A percentile compares a stretch with the other conserved stretches of the same genome.
phyloP scores from a whole-genome alignment of 2,888 invertebrate genomes.

The Girardia tigrina region DNA sequence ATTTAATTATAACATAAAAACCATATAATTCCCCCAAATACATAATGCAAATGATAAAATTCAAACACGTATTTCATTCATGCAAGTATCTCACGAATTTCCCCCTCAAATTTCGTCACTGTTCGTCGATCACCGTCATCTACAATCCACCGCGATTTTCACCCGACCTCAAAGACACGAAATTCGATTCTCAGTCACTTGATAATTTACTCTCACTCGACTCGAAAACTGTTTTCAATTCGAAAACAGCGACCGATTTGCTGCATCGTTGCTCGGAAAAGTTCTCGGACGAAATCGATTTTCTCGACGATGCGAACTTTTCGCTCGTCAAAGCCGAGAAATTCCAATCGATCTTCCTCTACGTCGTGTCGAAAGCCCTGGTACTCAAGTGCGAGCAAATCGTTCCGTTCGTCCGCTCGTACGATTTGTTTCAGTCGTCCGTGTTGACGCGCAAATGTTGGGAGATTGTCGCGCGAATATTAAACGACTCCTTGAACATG shows the following conservation, averaged over 20 bases:
- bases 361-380: background rate
- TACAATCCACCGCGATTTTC: background rate
- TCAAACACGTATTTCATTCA: too few relatives aligned
- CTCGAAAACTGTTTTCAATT: background rate
- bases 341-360: background rate
- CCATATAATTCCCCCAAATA: too few relatives aligned
- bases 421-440: background rate
- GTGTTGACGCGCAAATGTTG: background rate
- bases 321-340: background rate
- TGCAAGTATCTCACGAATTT: too few relatives aligned
- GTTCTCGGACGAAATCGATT: background rate
- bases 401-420: background rate
- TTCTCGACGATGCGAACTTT: background rate
- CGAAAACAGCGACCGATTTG: background rate
- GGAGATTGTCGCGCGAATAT: background rate
- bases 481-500: background rate
- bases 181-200: background rate
- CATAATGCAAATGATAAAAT: too few relatives aligned
- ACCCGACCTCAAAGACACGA: background rate
- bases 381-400: background rate
- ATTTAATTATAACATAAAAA: too few relatives aligned
- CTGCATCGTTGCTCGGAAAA: background rate
- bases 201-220: background rate
- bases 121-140: background rate
- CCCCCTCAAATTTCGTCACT: too few relatives aligned